These are phyloP conservation scores for Apodemus agrarius DNA, from an alignment of 2,797 vertebrate genomes.

Conservation along the genomic window DNA sequence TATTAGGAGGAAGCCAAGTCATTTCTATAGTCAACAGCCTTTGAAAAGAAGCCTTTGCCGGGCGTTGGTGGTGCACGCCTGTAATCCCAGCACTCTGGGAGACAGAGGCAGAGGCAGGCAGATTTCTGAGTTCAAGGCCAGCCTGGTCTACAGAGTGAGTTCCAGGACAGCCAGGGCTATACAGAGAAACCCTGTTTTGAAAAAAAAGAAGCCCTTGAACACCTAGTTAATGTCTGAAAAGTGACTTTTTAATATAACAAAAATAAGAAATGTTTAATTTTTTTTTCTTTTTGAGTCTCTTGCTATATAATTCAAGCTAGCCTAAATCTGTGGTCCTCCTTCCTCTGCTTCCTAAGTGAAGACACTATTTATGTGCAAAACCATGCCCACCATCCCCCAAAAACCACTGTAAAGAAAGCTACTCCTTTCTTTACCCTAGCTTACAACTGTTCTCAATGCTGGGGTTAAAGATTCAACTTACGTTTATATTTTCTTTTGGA, in stretches of 20 bases:
- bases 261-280: background rate
- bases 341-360: background rate
- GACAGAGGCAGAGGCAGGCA: too few relatives aligned
- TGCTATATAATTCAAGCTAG: background rate
- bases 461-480: slow-evolving; percentile 83
- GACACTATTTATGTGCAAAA: too few relatives aligned
- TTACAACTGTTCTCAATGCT: slow-evolving; percentile 23
- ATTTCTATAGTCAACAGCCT: background rate
- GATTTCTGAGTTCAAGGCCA: too few relatives aligned
- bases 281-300: background rate
- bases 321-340: background rate
- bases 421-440: background rate
- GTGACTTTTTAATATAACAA: slow-evolving; percentile 7
- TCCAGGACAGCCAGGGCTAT: too few relatives aligned
- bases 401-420: slow-evolving; percentile 12
- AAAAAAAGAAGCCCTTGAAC: slow-evolving; percentile 29
- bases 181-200: too few relatives aligned
- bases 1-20: background rate
- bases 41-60: slow-evolving; percentile 6
- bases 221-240: background rate
- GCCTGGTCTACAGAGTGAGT: too few relatives aligned
- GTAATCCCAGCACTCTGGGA: too few relatives aligned
- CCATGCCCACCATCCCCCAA: too few relatives aligned
- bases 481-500: slow-evolving; percentile 87
- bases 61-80: too few relatives aligned